Evolutionary conservation across 2,888 invertebrate species (phyloP), one percentile per base, ranked within the genome.

Genomic region (Eupithecia centaureata): DNA sequence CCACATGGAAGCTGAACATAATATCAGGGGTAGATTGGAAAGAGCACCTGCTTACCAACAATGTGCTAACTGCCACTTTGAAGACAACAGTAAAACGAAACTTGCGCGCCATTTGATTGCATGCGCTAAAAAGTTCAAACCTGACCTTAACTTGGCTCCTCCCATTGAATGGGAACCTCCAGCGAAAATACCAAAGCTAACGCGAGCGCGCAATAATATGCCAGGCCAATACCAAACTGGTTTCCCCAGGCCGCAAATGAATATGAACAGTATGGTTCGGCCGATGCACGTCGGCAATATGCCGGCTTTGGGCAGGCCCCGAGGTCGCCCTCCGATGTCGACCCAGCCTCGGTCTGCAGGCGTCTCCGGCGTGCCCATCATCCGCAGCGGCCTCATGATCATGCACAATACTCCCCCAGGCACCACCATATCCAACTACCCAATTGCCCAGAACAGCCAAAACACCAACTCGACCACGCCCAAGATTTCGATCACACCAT

Each of bases 1-100:
- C 85, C 99, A 99, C 85, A 98, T 98, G 97, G 98, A 98, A 86
- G 97, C 97, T 0, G 97, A 97, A 83, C 99, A 99, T 86, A 97
- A 96, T 76, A 96, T 97, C 33, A 94, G 97, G 78, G 98, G 97
- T n/a, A 95, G 97, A 71, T 90, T 99, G 72, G 97, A 98, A 81
- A 95, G 97, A 77, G 97, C 98, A 10, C 96, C 97, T 61, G 97
- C 97, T 13, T 97, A 97, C 88, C 98, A 98, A 89, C 98, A 98
- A 85, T 99, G 99, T 87, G 97, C 98, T 15, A 97, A 97, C 85
- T 99, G 99, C 92, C 97, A 98, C 27, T 98, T 98, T 86, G 99
- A 99, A 87, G 98, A 98, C 82, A 98, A 98, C 84, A 97, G 97
- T 76, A 98, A 98, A 92, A 97, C 97, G 54, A 98, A 98, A 89